Conservation (phyloP, 1,140 invertebrate species). For the Epicauta chinensis region DNA sequence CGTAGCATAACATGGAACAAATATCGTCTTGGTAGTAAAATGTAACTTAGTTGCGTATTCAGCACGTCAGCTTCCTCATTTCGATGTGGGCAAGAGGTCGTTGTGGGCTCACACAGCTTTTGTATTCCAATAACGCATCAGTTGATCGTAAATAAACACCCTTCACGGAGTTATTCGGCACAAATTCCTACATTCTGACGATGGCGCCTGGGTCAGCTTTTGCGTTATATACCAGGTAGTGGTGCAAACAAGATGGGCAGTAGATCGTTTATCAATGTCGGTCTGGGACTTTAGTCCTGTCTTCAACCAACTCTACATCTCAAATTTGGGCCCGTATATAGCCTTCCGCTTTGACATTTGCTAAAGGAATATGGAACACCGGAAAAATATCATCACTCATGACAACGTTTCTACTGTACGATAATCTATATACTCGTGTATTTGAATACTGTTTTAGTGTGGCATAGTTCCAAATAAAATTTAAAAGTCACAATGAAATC, state of each 20-base stretch:
- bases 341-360: constrained; percentile 20
- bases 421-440: no score
- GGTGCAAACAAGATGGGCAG: constrained; percentile 21
- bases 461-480: no score
- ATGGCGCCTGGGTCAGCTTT: constrained; percentile 12
- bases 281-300: constrained; percentile 12
- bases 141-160: constrained; percentile 25
- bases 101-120: constrained; percentile 13
- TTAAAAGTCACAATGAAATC: no score
- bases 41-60: constrained; percentile 7
- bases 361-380: constrained; percentile 16
- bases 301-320: constrained; percentile 17
- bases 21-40: neutral
- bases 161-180: constrained; percentile 22
- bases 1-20: neutral
- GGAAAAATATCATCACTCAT: constrained; percentile 19
- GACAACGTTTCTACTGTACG: no score
- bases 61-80: constrained; percentile 5
- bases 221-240: constrained; percentile 18
- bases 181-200: constrained; percentile 14
- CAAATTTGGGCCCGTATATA: constrained; percentile 15
- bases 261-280: constrained; percentile 22
- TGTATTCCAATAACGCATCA: constrained; percentile 22
- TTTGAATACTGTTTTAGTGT: no score
- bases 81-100: constrained; percentile 5